Conservation (phyloP, 1,140 invertebrate genomes). For the Pachypsylla venusta region DNA sequence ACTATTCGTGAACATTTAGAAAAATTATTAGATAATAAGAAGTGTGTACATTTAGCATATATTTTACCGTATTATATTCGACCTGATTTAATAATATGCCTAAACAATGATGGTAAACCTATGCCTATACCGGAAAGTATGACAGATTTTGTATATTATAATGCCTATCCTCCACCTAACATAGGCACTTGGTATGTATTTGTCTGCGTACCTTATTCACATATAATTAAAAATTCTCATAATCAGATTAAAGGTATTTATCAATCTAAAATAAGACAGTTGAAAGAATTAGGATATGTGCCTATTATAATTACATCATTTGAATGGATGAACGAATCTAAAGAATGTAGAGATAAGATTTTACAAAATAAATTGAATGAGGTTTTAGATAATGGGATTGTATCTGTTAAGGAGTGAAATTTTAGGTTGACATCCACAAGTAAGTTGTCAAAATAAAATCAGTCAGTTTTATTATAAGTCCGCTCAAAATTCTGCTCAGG, state of each 20-base stretch:
- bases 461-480: too few species aligned
- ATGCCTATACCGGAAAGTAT: not conserved
- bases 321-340: not conserved
- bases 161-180: not conserved
- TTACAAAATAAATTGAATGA: not conserved
- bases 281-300: not conserved
- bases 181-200: not conserved
- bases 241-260: not conserved
- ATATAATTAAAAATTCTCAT: not conserved
- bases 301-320: not conserved
- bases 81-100: not conserved
- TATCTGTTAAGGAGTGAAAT: too few species aligned
- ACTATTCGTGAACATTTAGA: not conserved
- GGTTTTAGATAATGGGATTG: too few species aligned
- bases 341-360: not conserved
- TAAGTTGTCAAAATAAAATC: too few species aligned
- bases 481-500: too few species aligned
- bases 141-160: not conserved
- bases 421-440: too few species aligned
- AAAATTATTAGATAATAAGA: not conserved
- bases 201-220: not conserved
- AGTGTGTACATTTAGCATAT: not conserved
- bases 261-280: not conserved
- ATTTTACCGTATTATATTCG: not conserved
- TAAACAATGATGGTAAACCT: conserved; percentile 4